Conservation (phyloP, 2,797 vertebrate species). For the Parambassis ranga region DNA sequence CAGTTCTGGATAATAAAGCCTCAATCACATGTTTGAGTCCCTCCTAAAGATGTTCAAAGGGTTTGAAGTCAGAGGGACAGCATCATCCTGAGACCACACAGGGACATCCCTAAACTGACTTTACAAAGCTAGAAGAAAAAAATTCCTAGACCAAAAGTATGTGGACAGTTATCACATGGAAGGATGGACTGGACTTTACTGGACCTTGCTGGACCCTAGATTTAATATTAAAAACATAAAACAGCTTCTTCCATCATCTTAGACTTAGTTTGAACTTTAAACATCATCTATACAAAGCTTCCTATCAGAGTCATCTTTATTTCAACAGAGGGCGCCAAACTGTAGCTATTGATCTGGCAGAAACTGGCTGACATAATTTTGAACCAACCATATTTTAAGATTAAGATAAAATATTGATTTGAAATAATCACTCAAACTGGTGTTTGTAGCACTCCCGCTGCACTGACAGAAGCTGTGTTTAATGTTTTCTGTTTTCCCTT, state of each 20-base stretch:
- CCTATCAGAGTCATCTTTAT: background rate
- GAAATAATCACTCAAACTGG: no score
- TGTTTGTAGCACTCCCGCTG: background rate
- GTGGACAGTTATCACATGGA: background rate
- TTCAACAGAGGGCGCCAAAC: conserved; percentile 61
- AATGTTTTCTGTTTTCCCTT: background rate
- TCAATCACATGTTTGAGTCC: background rate
- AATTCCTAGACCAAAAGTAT: background rate
- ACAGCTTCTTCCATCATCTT: background rate
- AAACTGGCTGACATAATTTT: background rate
- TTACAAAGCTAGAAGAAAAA: background rate
- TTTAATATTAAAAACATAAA: no score
- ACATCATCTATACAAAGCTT: no score
- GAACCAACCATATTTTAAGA: no score
- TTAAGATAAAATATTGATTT: no score
- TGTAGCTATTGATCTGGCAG: background rate
- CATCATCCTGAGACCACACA: background rate
- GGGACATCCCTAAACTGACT: background rate
- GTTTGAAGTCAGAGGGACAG: background rate
- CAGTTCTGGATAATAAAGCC: background rate
- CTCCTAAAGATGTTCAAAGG: background rate
- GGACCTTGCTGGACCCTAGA: no score
- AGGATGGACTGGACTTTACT: no score
- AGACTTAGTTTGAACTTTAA: background rate
- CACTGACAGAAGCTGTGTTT: background rate